Conservation (phyloP, 1,140 invertebrate genomes). For the Lordiphosa mommai region DNA sequence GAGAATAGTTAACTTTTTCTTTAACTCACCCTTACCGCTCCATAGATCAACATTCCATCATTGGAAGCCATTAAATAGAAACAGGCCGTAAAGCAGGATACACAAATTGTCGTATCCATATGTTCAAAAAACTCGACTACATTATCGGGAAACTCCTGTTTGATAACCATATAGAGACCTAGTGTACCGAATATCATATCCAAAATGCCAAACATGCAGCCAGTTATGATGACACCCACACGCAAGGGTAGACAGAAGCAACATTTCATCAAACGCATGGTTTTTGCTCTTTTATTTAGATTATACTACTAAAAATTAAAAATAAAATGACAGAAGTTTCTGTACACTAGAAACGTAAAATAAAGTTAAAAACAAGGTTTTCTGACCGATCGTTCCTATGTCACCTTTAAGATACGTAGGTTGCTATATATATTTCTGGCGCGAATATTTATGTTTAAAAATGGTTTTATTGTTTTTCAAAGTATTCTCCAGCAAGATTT, state of each 20-base stretch:
- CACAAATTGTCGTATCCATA: conserved; percentile 12
- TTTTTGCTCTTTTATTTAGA: too few relatives aligned
- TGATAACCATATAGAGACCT: conserved; percentile 5
- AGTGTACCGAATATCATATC: conserved; percentile 2
- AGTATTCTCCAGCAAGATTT: too few relatives aligned
- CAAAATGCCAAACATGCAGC: conserved; percentile 2
- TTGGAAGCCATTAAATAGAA: conserved; percentile 6
- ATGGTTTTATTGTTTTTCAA: too few relatives aligned
- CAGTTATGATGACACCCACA: conserved; percentile 4
- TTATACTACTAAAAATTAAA: too few relatives aligned
- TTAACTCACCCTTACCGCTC: conserved; percentile 7
- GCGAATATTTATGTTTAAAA: too few relatives aligned
- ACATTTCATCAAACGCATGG: conserved; percentile 20
- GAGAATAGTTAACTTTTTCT: background rate
- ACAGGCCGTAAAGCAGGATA: background rate
- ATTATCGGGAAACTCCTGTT: background rate
- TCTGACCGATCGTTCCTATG: too few relatives aligned
- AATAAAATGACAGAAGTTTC: too few relatives aligned
- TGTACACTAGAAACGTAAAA: too few relatives aligned
- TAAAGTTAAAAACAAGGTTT: too few relatives aligned
- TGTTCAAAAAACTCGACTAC: conserved; percentile 10
- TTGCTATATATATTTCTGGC: too few relatives aligned
- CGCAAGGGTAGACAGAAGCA: conserved; percentile 15
- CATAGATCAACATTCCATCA: conserved; percentile 14
- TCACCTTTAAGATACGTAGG: too few relatives aligned